Percentiles rank a stretch among this genome's conserved stretches.
phyloP scores from a whole-genome alignment of 2,888 invertebrate genomes.

The Cybosia mesomella region DNA sequence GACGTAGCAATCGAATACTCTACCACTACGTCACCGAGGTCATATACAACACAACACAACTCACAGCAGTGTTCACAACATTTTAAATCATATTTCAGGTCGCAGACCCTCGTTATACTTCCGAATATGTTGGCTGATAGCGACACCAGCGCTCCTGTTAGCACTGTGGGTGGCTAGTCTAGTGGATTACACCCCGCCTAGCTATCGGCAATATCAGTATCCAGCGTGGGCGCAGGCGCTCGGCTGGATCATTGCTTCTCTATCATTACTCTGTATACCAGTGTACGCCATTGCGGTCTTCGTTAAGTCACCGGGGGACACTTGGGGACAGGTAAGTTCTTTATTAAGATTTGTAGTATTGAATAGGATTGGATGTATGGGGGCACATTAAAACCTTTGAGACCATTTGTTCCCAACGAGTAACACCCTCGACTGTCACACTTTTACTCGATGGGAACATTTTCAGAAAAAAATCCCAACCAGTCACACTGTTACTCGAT shows the following conservation, averaged over 20 bases:
- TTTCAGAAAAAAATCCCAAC: no score
- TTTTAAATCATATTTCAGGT: conserved; percentile 63
- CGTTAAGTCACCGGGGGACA: conserved; percentile 90
- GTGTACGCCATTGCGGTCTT: conserved; percentile 92
- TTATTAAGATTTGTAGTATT: neutral
- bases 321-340: conserved; percentile 90
- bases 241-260: conserved; percentile 95
- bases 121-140: conserved; percentile 94
- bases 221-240: conserved; percentile 95
- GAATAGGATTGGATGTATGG: neutral
- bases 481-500: no score
- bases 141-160: conserved; percentile 93
- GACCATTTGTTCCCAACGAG: no score
- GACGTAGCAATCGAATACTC: neutral
- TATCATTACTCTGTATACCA: conserved; percentile 95
- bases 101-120: conserved; percentile 92
- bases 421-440: no score
- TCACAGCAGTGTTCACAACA: neutral
- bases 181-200: conserved; percentile 95
- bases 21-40: neutral
- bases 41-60: neutral
- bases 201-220: conserved; percentile 93
- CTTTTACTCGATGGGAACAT: no score
- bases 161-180: conserved; percentile 96
- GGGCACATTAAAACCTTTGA: neutral